Conservation (phyloP, 2,113 vertebrate genomes). For the Stigmatopora nigra region DNA sequence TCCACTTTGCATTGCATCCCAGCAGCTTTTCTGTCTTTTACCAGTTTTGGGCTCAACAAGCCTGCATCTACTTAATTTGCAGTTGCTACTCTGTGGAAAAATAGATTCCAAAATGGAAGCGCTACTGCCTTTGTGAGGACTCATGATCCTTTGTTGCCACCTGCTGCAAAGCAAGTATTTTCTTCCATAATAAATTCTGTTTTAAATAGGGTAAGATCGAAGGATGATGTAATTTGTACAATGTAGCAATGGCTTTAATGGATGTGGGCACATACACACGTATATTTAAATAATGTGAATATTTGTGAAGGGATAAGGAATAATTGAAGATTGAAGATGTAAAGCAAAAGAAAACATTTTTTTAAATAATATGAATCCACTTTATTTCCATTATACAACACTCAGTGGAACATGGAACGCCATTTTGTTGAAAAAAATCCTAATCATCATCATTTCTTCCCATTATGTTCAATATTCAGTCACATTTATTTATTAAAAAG, state of each 20-base stretch:
- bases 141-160: slow-evolving; percentile 31
- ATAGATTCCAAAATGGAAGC: not conserved
- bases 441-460: not conserved
- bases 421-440: not conserved
- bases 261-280: slow-evolving; percentile 19
- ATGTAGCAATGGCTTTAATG: slow-evolving; percentile 5
- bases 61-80: slow-evolving; percentile 3
- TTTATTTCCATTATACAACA: slow-evolving; percentile 18
- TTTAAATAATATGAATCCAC: too few relatives aligned
- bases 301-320: too few relatives aligned
- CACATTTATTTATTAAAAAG: slow-evolving; percentile 19
- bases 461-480: slow-evolving; percentile 14
- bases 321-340: too few relatives aligned
- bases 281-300: not conserved
- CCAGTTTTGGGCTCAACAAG: slow-evolving; percentile 4
- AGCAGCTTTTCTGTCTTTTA: slow-evolving; percentile 12
- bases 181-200: not conserved
- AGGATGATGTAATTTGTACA: too few relatives aligned
- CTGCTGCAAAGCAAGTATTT: slow-evolving; percentile 24
- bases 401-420: not conserved
- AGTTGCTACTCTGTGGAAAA: slow-evolving; percentile 1
- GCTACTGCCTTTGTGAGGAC: not conserved
- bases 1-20: slow-evolving; percentile 5
- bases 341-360: too few relatives aligned
- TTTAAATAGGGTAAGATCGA: too few relatives aligned